These are phyloP conservation scores for Bovichtus variegatus DNA, from an alignment of 2,797 vertebrate genomes.

Conservation along the genomic window DNA sequence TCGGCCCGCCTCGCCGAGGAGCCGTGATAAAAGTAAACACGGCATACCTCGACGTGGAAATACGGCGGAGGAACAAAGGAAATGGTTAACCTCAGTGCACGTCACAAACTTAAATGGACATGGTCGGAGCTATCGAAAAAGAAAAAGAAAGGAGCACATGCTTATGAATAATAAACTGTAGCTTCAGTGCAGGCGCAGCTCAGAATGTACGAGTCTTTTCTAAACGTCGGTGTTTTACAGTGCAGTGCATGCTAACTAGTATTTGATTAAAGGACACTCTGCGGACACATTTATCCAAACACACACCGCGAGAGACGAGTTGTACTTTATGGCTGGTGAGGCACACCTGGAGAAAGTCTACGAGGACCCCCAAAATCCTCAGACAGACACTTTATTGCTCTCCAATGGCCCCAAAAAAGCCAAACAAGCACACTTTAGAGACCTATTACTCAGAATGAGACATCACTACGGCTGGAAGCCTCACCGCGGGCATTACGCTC, in stretches of 20 bases:
- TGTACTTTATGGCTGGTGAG: constrained; percentile 76
- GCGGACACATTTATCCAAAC: constrained; percentile 59
- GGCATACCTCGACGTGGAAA: constrained; percentile 75
- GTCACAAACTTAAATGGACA: constrained; percentile 51
- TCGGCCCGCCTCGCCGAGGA: constrained; percentile 64
- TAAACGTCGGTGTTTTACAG: not conserved
- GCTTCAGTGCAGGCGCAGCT: not conserved
- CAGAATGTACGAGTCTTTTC: constrained; percentile 9
- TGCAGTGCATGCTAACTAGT: constrained; percentile 28
- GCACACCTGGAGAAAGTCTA: constrained; percentile 78
- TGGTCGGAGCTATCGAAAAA: constrained; percentile 56
- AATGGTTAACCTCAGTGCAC: constrained; percentile 76
- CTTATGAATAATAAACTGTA: constrained; percentile 52
- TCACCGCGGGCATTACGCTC: constrained; percentile 57
- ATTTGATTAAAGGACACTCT: constrained; percentile 47
- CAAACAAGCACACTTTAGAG: constrained; percentile 85
- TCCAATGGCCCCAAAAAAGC: constrained; percentile 77
- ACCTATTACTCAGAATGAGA: constrained; percentile 85
- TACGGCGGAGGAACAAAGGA: constrained; percentile 68
- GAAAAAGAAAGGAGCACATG: constrained; percentile 59
- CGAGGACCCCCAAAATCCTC: constrained; percentile 70
- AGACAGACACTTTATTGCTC: constrained; percentile 79
- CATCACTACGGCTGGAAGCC: constrained; percentile 69
- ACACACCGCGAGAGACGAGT: constrained; percentile 54
- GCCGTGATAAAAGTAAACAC: constrained; percentile 78